Evolutionary conservation across 2,888 invertebrate genomes (phyloP).

Genomic region (Trichopoda pennipes): DNA sequence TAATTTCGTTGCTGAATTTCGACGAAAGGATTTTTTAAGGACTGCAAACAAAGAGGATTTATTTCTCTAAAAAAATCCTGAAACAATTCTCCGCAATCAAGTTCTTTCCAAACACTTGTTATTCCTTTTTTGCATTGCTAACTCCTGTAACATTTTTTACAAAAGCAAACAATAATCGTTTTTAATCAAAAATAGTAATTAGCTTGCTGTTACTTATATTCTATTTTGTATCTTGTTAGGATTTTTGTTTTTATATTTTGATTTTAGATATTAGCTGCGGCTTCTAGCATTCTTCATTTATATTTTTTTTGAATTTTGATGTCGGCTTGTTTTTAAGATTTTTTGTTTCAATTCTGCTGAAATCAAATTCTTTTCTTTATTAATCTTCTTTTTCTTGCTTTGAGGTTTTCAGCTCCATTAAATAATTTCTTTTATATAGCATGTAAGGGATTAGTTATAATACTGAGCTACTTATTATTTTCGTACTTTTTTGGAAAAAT

Average conservation of each 20-base stretch:
- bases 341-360: background rate
- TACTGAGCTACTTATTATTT: constrained; percentile 51
- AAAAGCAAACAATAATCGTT: background rate
- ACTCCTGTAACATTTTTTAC: background rate
- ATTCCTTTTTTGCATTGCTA: background rate
- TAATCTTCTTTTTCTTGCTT: constrained; percentile 2
- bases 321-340: constrained; percentile 23
- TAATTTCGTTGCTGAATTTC: constrained; percentile 20
- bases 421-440: background rate
- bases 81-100: constrained; percentile 11
- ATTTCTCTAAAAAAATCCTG: background rate
- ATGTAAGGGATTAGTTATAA: constrained; percentile 29
- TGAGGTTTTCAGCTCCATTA: constrained; percentile 43
- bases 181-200: background rate
- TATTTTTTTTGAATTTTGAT: background rate
- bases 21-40: background rate
- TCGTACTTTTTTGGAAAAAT: background rate
- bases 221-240: background rate
- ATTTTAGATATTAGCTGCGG: constrained; percentile 18
- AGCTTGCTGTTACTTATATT: background rate
- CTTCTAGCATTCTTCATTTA: constrained; percentile 1
- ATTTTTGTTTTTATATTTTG: constrained; percentile 1
- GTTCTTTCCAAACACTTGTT: constrained; percentile 5
- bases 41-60: constrained; percentile 7
- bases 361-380: constrained; percentile 40